Conservation (phyloP, 2,797 vertebrate genomes). For the Hippoglossus hippoglossus region DNA sequence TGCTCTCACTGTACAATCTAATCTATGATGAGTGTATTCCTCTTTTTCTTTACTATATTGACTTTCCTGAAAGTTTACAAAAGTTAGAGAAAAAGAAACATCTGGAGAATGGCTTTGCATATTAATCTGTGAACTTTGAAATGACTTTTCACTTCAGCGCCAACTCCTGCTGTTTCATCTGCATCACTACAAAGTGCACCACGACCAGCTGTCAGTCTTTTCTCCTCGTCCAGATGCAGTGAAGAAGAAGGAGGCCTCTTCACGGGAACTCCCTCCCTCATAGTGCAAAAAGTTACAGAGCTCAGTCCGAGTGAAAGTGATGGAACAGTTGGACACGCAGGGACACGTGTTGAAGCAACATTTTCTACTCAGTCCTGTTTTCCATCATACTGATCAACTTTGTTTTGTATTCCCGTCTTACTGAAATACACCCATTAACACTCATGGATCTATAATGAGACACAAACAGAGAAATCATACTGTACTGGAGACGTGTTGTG, state of each 20-base stretch:
- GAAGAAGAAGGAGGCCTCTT: conserved; percentile 15
- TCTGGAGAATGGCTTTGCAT: conserved; percentile 64
- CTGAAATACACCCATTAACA: too few species aligned
- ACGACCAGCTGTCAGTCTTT: neutral
- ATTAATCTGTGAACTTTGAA: conserved; percentile 43
- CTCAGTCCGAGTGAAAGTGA: conserved; percentile 22
- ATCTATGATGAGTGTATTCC: neutral
- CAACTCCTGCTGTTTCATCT: conserved; percentile 9
- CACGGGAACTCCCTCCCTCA: conserved; percentile 13
- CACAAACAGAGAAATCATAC: too few species aligned
- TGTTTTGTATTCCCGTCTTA: neutral
- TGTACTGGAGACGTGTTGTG: too few species aligned
- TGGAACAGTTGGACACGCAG: conserved; percentile 6
- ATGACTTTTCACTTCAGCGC: conserved; percentile 4
- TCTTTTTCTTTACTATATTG: neutral
- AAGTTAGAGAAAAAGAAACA: conserved; percentile 11
- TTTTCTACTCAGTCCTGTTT: neutral
- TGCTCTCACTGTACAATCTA: neutral
- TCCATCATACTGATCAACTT: conserved; percentile 15
- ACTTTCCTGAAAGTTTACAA: conserved; percentile 17
- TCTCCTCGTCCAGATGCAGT: conserved; percentile 15
- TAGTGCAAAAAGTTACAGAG: conserved; percentile 61
- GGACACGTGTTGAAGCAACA: neutral
- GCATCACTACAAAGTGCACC: conserved; percentile 44
- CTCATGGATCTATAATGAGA: too few species aligned